Evolutionary conservation across 2,113 vertebrate genomes (phyloP).

Genomic region (Pterocles burchelli): DNA sequence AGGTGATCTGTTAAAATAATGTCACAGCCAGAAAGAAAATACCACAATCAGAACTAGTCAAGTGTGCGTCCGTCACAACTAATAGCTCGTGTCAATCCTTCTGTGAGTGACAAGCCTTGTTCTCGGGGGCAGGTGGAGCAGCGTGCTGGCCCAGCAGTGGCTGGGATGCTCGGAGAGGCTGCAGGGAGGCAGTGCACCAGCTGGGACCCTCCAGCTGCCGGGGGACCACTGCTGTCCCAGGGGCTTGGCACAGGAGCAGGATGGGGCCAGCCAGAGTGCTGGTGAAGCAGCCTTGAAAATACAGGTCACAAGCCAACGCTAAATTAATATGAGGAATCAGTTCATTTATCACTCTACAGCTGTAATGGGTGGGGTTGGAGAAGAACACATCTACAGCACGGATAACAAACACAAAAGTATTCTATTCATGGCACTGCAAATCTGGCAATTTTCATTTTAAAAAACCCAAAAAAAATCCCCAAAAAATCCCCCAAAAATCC

Average conservation of each 20-base stretch:
- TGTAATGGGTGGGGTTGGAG: neutral
- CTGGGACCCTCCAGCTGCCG: conserved; percentile 57
- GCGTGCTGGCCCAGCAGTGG: neutral
- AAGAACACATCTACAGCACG: neutral
- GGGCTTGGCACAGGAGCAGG: neutral
- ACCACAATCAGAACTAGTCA: conserved; percentile 12
- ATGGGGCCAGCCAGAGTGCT: accelerated
- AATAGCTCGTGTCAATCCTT: conserved; percentile 20
- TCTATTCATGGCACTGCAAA: neutral
- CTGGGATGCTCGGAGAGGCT: neutral
- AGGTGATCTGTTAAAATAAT: conserved; percentile 49
- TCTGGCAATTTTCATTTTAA: neutral
- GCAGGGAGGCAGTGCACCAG: neutral
- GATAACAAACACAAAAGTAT: neutral
- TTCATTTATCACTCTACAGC: neutral
- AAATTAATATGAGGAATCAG: neutral
- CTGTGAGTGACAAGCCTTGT: neutral
- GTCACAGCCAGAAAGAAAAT: conserved; percentile 23
- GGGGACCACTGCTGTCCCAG: neutral
- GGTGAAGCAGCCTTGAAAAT: conserved; percentile 2
- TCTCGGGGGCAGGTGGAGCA: neutral
- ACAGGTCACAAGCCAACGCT: neutral
- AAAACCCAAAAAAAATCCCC: neutral
- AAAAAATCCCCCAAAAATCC: neutral
- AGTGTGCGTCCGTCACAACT: neutral